Evolutionary conservation across 2,797 vertebrate species (phyloP).

Genomic region (Enteromius thamalakanensis): DNA sequence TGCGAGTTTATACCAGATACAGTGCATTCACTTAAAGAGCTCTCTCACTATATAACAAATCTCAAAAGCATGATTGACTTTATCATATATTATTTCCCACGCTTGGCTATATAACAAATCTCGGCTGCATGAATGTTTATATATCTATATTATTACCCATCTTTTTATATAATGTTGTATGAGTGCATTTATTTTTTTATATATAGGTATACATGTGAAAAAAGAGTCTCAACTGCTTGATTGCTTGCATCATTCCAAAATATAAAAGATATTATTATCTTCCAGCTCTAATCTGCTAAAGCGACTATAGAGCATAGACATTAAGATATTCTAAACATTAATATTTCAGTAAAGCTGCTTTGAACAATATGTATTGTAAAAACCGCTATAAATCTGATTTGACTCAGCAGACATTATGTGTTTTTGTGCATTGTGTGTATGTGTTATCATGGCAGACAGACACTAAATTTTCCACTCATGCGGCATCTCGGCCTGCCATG

Average conservation of each 20-base stretch:
- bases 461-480: slow-evolving; percentile 15
- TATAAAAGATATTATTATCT: not conserved
- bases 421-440: not conserved
- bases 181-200: no score
- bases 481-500: not conserved
- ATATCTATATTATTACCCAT: not conserved
- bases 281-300: not conserved
- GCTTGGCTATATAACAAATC: not conserved
- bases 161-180: not conserved
- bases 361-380: not conserved
- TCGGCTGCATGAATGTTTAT: not conserved
- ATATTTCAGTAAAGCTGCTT: not conserved
- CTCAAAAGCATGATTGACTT: not conserved
- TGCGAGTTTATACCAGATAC: not conserved
- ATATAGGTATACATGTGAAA: no score
- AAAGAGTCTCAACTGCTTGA: not conserved
- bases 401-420: not conserved
- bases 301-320: not conserved
- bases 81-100: not conserved
- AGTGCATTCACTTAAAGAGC: not conserved
- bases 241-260: not conserved
- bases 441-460: not conserved
- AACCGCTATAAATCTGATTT: not conserved
- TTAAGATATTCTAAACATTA: not conserved
- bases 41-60: not conserved